Percentiles rank a stretch among this genome's conserved stretches.
Conservation (phyloP, 2,888 invertebrate genomes). For the Charanyca ferruginea region DNA sequence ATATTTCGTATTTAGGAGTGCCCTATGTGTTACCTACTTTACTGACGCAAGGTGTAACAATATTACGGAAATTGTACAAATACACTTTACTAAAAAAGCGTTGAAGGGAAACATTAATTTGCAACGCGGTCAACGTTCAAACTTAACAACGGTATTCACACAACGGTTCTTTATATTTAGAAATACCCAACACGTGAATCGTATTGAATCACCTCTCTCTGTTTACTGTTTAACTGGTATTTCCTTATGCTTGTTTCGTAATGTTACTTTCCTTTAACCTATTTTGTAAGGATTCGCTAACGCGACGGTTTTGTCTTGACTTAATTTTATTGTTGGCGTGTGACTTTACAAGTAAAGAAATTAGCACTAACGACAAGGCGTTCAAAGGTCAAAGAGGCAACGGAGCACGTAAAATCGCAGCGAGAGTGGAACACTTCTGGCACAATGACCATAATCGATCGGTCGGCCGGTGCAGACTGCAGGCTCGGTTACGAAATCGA, state of each 20-base stretch:
- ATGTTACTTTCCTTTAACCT: constrained; percentile 74
- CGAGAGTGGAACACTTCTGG: constrained; percentile 80
- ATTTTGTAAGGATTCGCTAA: constrained; percentile 47
- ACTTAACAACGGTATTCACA: constrained; percentile 79
- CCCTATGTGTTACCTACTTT: constrained; percentile 6
- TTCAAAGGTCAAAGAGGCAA: constrained; percentile 72
- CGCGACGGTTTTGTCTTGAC: constrained; percentile 15
- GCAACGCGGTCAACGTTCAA: constrained; percentile 82
- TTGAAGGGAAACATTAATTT: constrained; percentile 78
- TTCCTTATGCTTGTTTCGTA: constrained; percentile 76
- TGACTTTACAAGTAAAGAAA: constrained; percentile 65
- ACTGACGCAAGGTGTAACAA: constrained; percentile 15
- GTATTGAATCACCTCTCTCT: constrained; percentile 82
- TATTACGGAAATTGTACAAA: constrained; percentile 71
- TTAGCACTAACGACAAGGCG: constrained; percentile 64
- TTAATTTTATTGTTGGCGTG: constrained; percentile 47
- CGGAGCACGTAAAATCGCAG: constrained; percentile 70
- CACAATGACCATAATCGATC: constrained; percentile 85
- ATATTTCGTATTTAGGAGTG: constrained; percentile 14
- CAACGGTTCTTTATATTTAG: constrained; percentile 88
- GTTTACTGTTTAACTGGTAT: constrained; percentile 76
- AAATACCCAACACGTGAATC: constrained; percentile 81
- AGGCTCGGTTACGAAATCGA: constrained; percentile 82
- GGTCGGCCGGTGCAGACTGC: constrained; percentile 73
- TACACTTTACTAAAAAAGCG: constrained; percentile 69